A percentile compares a stretch with the other conserved stretches of the same genome.
Conservation (phyloP, 2,888 invertebrate genomes). For the Ornithoptera alexandrae region DNA sequence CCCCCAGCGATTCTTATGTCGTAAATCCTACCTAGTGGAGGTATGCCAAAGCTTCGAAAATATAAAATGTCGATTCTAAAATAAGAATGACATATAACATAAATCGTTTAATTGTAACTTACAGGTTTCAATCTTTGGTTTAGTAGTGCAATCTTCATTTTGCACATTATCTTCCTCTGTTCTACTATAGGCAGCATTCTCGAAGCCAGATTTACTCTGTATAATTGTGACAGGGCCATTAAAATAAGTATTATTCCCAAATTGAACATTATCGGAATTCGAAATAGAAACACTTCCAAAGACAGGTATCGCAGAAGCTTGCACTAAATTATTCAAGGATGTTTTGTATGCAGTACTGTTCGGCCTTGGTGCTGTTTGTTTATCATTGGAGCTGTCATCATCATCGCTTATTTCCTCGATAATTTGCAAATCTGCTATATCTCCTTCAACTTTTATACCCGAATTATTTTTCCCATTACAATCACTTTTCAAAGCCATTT, state of each 20-base stretch:
- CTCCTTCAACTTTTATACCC: constrained; percentile 57
- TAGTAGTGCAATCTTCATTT: constrained; percentile 19
- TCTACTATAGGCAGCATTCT: constrained; percentile 55
- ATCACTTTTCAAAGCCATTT: constrained; percentile 49
- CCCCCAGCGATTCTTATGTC: too few species aligned
- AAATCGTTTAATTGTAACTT: constrained; percentile 25
- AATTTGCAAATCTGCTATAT: constrained; percentile 60
- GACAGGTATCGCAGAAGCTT: constrained; percentile 43
- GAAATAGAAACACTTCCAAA: constrained; percentile 83
- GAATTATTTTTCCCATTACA: constrained; percentile 38
- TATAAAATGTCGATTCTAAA: too few species aligned
- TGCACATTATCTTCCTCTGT: constrained; percentile 48
- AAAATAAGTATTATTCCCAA: constrained; percentile 88
- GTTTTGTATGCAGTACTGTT: constrained; percentile 31
- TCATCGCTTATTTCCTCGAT: constrained; percentile 54
- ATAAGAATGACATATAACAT: not conserved
- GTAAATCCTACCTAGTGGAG: too few species aligned
- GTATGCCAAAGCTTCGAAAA: too few species aligned
- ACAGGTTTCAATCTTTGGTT: constrained; percentile 28
- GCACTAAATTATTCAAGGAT: constrained; percentile 37
- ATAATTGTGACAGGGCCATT: constrained; percentile 88
- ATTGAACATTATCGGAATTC: constrained; percentile 85
- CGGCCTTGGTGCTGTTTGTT: constrained; percentile 37
- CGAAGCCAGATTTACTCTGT: constrained; percentile 64
- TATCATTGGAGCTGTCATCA: constrained; percentile 39